Conservation (phyloP, 2,113 vertebrate species). For the Scomber scombrus region DNA sequence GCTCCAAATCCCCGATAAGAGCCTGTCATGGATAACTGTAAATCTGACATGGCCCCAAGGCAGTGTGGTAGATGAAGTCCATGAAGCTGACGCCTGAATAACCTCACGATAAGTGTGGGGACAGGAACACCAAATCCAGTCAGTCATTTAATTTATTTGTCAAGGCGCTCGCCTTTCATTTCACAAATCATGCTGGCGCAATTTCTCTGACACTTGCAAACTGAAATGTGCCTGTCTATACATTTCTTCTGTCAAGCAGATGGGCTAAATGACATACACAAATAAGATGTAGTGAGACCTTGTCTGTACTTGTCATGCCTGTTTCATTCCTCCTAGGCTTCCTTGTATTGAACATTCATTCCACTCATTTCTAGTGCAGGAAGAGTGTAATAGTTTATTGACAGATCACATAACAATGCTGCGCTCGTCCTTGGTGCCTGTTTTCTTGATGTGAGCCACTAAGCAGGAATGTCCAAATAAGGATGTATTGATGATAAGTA, state of each 20-base stretch:
- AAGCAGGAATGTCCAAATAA: conserved; percentile 44
- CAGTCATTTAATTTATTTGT: conserved; percentile 75
- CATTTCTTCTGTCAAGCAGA: conserved; percentile 65
- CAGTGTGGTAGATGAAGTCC: conserved; percentile 78
- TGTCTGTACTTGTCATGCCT: conserved; percentile 66
- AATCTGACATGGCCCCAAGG: conserved; percentile 79
- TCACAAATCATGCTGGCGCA: conserved; percentile 65
- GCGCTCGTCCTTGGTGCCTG: conserved; percentile 30
- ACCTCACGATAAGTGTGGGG: conserved; percentile 59
- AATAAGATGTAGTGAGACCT: conserved; percentile 71
- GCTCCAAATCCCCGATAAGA: conserved; percentile 80
- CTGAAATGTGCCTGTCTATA: conserved; percentile 62
- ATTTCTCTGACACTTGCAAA: conserved; percentile 69
- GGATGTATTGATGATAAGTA: conserved; percentile 40
- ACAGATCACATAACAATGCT: conserved; percentile 53
- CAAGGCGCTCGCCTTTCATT: conserved; percentile 58
- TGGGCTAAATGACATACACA: conserved; percentile 65
- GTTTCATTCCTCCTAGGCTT: conserved; percentile 45
- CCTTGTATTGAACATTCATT: conserved; percentile 55
- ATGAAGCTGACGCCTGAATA: conserved; percentile 61
- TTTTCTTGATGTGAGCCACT: conserved; percentile 30
- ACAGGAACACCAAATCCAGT: conserved; percentile 57
- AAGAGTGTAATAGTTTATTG: conserved; percentile 67
- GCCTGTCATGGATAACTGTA: conserved; percentile 75
- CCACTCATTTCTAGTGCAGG: conserved; percentile 44